Evolutionary conservation across 2,113 vertebrate species (phyloP).

Genomic region (Halichoeres trimaculatus): DNA sequence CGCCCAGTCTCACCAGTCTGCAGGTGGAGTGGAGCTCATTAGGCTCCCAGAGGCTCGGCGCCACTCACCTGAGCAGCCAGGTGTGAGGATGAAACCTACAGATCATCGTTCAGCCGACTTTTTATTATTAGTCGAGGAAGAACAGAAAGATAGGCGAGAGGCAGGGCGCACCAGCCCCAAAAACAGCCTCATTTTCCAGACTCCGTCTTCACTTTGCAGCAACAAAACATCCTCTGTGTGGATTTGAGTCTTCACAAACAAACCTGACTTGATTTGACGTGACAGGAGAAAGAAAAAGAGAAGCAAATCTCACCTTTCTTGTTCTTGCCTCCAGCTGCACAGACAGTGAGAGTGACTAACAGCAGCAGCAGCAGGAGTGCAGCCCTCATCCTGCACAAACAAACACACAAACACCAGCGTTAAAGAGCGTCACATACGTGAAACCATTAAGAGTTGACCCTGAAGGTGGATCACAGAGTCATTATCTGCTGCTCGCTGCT

Average conservation of each 20-base stretch:
- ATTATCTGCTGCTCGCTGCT: conserved; percentile 9
- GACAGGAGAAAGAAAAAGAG: background rate
- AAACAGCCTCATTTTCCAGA: too few species aligned
- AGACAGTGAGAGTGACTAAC: conserved; percentile 82
- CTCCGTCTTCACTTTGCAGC: too few species aligned
- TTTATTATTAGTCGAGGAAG: too few species aligned
- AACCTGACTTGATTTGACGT: background rate
- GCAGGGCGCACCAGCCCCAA: too few species aligned
- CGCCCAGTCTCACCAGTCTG: background rate
- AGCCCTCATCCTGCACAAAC: conserved; percentile 84
- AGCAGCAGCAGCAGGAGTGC: conserved; percentile 73
- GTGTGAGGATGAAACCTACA: too few species aligned
- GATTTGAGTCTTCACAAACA: background rate
- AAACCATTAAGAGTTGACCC: conserved; percentile 23
- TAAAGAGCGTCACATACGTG: background rate
- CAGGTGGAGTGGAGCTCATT: background rate
- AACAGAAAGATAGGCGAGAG: too few species aligned
- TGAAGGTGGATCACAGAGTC: background rate
- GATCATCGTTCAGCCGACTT: too few species aligned
- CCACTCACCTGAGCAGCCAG: background rate
- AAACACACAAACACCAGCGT: conserved; percentile 28
- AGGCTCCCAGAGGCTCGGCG: background rate
- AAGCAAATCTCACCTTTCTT: conserved; percentile 85
- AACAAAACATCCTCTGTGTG: background rate
- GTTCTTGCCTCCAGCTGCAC: conserved; percentile 84